Percentiles rank a stretch among this genome's conserved stretches.
Evolutionary conservation across 2,888 invertebrate species (phyloP).

Genomic region (Amphipoea lucens): DNA sequence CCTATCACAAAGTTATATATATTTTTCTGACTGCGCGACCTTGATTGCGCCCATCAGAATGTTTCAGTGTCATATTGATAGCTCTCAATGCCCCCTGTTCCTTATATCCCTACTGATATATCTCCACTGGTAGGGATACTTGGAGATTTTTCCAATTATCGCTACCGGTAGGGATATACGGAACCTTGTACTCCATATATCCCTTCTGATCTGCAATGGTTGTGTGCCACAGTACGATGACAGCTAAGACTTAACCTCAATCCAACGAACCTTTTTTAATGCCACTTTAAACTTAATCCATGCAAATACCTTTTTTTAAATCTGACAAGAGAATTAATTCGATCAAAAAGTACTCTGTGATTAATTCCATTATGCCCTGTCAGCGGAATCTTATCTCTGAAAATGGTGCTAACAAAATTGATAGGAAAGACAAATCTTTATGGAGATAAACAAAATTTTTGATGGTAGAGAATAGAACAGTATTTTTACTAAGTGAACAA

Average conservation of each 20-base stretch:
- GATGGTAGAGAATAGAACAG: slow-evolving; percentile 6
- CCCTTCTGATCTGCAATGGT: too few species aligned
- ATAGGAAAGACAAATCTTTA: slow-evolving; percentile 29
- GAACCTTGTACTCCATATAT: too few species aligned
- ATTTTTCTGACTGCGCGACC: not conserved
- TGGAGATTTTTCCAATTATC: too few species aligned
- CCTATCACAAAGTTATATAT: not conserved
- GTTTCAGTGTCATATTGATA: not conserved
- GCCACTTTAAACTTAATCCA: slow-evolving; percentile 36
- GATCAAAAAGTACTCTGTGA: too few species aligned
- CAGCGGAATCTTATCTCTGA: slow-evolving; percentile 41
- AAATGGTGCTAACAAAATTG: slow-evolving; percentile 35
- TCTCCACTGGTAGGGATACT: too few species aligned
- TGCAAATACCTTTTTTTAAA: slow-evolving; percentile 37
- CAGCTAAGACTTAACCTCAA: slow-evolving; percentile 44
- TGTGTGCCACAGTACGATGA: slow-evolving; percentile 23
- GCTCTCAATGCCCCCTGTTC: too few species aligned
- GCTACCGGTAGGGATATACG: too few species aligned
- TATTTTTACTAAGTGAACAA: slow-evolving; percentile 37
- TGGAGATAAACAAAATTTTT: slow-evolving; percentile 18
- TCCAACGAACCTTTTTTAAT: slow-evolving; percentile 36
- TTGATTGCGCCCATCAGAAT: not conserved
- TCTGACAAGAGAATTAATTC: slow-evolving; percentile 53
- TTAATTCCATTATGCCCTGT: slow-evolving; percentile 44
- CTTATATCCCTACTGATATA: too few species aligned